Evolutionary conservation across 2,888 invertebrate genomes (phyloP).

Genomic region (Ceriagrion tenellum): DNA sequence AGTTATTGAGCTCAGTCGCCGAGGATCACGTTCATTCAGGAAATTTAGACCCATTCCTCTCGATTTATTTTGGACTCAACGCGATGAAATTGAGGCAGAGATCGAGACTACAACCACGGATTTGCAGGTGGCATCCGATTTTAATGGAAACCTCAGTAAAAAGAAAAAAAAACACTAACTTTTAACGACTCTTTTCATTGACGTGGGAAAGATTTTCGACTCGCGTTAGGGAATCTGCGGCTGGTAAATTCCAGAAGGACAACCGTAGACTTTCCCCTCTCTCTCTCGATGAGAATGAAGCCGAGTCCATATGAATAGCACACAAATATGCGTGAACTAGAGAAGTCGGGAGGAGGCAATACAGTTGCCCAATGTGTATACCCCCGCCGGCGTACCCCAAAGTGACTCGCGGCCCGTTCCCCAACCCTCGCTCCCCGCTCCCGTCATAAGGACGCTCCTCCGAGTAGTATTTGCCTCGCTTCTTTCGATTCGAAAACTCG

Average conservation of each 20-base stretch:
- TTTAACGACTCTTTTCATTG: neutral
- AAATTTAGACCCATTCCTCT: no score
- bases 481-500: neutral
- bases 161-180: neutral
- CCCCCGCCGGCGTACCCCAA: neutral
- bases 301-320: neutral
- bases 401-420: neutral
- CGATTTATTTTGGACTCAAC: no score
- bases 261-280: neutral
- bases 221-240: neutral
- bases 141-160: no score
- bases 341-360: neutral
- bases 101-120: no score
- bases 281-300: neutral
- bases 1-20: no score
- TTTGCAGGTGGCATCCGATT: no score
- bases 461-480: neutral
- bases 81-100: no score
- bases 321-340: neutral
- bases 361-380: neutral
- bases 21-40: no score
- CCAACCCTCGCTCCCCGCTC: neutral
- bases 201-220: neutral
- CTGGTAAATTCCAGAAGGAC: neutral
- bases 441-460: neutral